These are phyloP conservation scores for Muscicapa comitata DNA, from an alignment of 2,797 vertebrate genomes.

Conservation along the genomic window DNA sequence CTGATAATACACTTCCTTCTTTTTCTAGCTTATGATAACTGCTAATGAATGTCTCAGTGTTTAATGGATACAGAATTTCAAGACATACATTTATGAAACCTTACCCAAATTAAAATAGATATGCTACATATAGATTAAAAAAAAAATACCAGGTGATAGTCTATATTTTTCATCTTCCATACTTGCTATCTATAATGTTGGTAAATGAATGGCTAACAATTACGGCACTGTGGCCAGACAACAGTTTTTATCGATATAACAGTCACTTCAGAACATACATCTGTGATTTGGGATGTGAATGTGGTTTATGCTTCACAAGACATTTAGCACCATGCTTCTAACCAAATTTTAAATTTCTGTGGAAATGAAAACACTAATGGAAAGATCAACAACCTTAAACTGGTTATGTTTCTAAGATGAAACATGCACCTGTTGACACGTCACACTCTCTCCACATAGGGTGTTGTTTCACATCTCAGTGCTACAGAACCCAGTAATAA, in stretches of 20 bases:
- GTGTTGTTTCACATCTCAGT: neutral
- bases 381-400: neutral
- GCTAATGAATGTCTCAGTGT: neutral
- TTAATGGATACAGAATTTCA: neutral
- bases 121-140: neutral
- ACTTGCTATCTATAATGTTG: neutral
- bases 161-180: neutral
- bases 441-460: rapidly evolving
- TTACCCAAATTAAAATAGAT: neutral
- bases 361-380: neutral
- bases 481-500: neutral
- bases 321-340: neutral
- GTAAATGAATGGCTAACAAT: neutral
- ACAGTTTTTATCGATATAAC: neutral
- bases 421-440: neutral
- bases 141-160: rapidly evolving
- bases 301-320: neutral
- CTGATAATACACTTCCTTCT: neutral
- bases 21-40: neutral
- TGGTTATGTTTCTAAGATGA: neutral
- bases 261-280: neutral
- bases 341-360: neutral
- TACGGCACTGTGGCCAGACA: neutral
- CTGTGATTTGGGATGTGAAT: neutral
- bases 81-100: neutral